Evolutionary conservation across 2,888 invertebrate species (phyloP), one percentile per base, ranked within the genome.

Genomic region (Anaspis maculata): DNA sequence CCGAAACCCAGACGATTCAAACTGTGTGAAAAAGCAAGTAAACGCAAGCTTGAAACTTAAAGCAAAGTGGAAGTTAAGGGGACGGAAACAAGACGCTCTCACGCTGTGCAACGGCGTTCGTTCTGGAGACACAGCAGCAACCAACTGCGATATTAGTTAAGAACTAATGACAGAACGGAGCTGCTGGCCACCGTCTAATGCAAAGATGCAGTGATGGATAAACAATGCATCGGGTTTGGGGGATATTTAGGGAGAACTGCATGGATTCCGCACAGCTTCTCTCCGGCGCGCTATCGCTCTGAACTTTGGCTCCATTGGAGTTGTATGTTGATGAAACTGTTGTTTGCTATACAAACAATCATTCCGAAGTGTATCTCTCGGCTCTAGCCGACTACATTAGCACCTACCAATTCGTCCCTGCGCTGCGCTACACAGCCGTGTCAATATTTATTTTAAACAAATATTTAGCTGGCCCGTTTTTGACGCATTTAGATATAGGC

Each of bases 271-370:
- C n/a, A n/a, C n/a, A n/a, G n/a, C n/a, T n/a, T 19, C 19, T 19
- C 19, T 19, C 19, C 19, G 19, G 19, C 19, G 5, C 19, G 24
- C 9, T 19, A 19, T 19, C 19, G 29, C 22, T 6, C 24, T 13
- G 37, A 32, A 32, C 28, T 33, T 33, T 33, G 23, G 22, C 32
- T 37, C 28, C 28, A 25, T 25, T 25, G 15, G 33, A 33, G 30
- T 27, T 44, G 38, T 44, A 42, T 47, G 49, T 42, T 51, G 51
- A 49, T 49, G 45, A 44, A 49, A 45, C 46, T 38, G 46, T 45
- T 50, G 52, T 52, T 52, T 52, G 45, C 39, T 41, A 31, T 47
- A 40, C 49, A 49, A 47, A 49, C 47, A 46, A 41, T 44, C 50
- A 47, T 42, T 47, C 41, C 40, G 41, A 45, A 48, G 45, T 49